These are phyloP conservation scores for Hydrotaea cyrtoneurina DNA, from an alignment of 2,888 invertebrate genomes.

Conservation along the genomic window DNA sequence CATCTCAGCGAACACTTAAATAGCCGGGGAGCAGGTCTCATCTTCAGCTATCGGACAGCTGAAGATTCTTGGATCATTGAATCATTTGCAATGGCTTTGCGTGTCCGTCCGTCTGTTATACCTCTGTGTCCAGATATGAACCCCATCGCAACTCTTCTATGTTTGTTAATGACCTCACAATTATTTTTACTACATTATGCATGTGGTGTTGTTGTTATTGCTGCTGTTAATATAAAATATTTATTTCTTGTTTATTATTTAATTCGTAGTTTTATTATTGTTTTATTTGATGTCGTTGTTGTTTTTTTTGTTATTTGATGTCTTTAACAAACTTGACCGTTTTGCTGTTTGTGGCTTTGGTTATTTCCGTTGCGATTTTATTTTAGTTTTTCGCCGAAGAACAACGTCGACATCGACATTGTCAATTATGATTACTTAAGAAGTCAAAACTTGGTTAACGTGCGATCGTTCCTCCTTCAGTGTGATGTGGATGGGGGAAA, in stretches of 20 bases:
- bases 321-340: background rate
- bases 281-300: background rate
- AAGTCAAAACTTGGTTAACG: background rate
- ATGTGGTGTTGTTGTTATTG: background rate
- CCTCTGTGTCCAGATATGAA: background rate
- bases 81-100: slow-evolving; percentile 41
- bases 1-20: background rate
- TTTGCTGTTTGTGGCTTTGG: slow-evolving; percentile 1
- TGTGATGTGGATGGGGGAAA: background rate
- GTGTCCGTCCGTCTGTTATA: slow-evolving; percentile 4
- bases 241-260: slow-evolving; percentile 54
- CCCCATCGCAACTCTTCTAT: background rate
- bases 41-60: slow-evolving; percentile 29
- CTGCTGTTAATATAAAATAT: slow-evolving; percentile 36
- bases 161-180: slow-evolving; percentile 70
- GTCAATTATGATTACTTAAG: slow-evolving; percentile 12
- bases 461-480: background rate
- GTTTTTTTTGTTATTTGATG: slow-evolving; percentile 18
- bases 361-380: slow-evolving; percentile 26
- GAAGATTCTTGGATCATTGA: slow-evolving; percentile 52
- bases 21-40: slow-evolving; percentile 30
- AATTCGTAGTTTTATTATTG: slow-evolving; percentile 45
- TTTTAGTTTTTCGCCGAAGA: background rate
- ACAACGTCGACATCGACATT: background rate
- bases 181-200: slow-evolving; percentile 67